Conservation (phyloP, 1,140 invertebrate genomes). For the Bombus impatiens region DNA sequence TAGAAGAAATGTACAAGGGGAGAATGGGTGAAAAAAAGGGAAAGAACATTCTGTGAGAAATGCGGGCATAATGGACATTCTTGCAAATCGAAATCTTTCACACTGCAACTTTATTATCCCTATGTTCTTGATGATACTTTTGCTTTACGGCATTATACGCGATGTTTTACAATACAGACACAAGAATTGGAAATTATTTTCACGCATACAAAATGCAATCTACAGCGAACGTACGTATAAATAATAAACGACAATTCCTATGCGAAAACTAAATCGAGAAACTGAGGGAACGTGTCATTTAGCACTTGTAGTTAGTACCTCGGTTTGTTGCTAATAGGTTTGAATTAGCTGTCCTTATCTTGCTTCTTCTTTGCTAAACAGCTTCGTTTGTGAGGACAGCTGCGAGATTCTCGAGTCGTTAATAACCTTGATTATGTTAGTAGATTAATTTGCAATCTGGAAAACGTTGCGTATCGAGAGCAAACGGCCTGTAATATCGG, state of each 20-base stretch:
- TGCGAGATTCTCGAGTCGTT: background rate
- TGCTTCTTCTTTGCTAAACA: background rate
- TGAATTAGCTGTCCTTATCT: slow-evolving; percentile 14
- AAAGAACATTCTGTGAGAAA: background rate
- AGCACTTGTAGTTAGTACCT: no score
- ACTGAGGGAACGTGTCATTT: background rate
- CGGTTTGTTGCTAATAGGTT: background rate
- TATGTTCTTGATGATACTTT: background rate
- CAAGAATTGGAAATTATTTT: no score
- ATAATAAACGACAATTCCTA: no score
- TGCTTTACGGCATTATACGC: background rate
- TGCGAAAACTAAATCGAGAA: background rate
- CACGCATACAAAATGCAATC: no score
- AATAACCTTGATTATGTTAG: background rate
- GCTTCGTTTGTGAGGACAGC: no score
- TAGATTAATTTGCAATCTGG: background rate
- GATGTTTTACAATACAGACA: no score
- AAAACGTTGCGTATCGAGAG: background rate
- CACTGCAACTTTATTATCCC: background rate
- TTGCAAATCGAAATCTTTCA: background rate
- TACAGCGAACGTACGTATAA: no score
- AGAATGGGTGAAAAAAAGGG: background rate
- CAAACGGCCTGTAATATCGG: background rate
- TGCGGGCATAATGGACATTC: background rate
- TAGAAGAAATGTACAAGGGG: background rate